Evolutionary conservation across 1,140 invertebrate genomes (phyloP), one percentile per base, ranked within the genome.

Genomic region (Eurosta solidaginis): DNA sequence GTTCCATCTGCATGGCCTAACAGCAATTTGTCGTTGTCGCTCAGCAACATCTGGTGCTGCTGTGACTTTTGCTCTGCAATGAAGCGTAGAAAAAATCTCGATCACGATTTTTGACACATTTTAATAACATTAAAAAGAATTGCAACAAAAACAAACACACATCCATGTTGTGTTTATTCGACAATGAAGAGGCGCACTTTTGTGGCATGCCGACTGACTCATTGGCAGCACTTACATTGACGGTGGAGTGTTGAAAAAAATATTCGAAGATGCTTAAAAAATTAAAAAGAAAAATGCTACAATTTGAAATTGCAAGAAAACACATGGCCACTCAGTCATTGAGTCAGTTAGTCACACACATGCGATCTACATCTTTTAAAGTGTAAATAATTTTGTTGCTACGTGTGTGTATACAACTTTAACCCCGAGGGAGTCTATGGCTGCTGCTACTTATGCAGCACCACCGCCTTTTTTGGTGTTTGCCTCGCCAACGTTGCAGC

Each of bases 41-140:
- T 3, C 59, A n/a, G 59, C 33, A 10, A 29, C n/a, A 22, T 12
- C 45, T 17, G 4, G 3, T 68, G 59, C 33, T 40, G 27, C 17
- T 4, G 54, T n/a, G n/a, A n/a, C n/a, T n/a, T n/a, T n/a, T n/a
- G n/a, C 27, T 9, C 17, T 29, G 17, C 27, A 4, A 14, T 47
- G 45, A n/a, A 1, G 45, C 4, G n/a, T 17, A 47, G 3, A 47
- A 47, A 47, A 47, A 47, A 47, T 36, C 54, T 63, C n/a, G 59
- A 36, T 68, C 59, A 68, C 59, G 59, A 68, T 40, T 68, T 68
- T 68, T 68, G 59, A 68, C 59, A 68, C 59, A 68, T 68, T 68
- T 68, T 68, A 68, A 68, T 42, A 68, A 68, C 3, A 68, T 22
- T 10, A 40, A 68, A 68, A 29, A 54, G n/a, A n/a, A n/a, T n/a